phyloP scores from a whole-genome alignment of 1,140 invertebrate species.

The Ericerus pela region DNA sequence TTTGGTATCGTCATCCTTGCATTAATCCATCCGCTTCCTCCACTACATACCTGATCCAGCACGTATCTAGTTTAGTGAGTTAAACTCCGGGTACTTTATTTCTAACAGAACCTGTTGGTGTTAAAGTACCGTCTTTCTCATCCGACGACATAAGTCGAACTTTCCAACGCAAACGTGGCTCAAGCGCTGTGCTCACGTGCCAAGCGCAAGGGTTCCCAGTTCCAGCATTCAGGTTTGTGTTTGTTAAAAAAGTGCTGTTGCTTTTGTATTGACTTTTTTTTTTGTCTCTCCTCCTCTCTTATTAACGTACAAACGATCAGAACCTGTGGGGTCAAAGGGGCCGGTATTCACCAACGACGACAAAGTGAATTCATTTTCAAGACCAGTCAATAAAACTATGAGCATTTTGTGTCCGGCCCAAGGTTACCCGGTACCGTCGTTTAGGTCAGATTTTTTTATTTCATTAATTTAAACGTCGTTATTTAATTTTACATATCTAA shows the following conservation, averaged over 20 bases:
- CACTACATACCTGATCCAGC: background rate
- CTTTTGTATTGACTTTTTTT: background rate
- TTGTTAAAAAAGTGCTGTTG: background rate
- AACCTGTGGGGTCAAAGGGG: slow-evolving; percentile 51
- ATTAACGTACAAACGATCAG: slow-evolving; percentile 33
- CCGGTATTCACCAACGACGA: slow-evolving; percentile 34
- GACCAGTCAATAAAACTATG: slow-evolving; percentile 28
- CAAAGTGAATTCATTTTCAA: slow-evolving; percentile 47
- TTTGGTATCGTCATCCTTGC: no score
- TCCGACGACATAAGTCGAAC: slow-evolving; percentile 33
- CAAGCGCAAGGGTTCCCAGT: slow-evolving; percentile 56
- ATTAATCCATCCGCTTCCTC: no score
- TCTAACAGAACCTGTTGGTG: slow-evolving; percentile 48
- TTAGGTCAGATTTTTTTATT: slow-evolving; percentile 34
- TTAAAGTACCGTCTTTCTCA: slow-evolving; percentile 49
- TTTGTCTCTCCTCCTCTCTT: slow-evolving; percentile 13
- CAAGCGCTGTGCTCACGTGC: slow-evolving; percentile 34
- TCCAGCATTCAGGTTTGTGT: slow-evolving; percentile 46
- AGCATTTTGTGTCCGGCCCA: slow-evolving; percentile 42
- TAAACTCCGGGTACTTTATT: slow-evolving; percentile 5
- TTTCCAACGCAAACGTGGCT: slow-evolving; percentile 22
- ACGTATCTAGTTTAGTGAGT: background rate
- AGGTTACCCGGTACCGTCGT: slow-evolving; percentile 39
- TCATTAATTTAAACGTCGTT: no score
- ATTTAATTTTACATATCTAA: no score